Evolutionary conservation across 2,113 vertebrate genomes (phyloP), one percentile per base, ranked within the genome.

Genomic region (Pedionomus torquatus): DNA sequence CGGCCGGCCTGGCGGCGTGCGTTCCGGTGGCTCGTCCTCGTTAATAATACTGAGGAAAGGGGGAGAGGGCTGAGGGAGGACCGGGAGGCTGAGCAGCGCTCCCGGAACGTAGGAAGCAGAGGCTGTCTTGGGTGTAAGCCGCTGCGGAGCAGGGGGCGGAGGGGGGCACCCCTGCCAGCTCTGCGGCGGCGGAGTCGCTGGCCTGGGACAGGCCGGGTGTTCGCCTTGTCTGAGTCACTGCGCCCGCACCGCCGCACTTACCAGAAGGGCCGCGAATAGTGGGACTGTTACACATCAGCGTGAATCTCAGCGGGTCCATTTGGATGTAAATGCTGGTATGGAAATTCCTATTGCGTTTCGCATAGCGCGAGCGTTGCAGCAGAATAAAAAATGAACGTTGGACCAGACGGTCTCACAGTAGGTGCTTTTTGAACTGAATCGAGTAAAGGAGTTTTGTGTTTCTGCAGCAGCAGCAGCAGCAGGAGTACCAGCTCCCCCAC

Each of bases 391-490:
- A 90, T 81, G 91, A 96, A 82, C 79, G 64, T 69, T 93, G 65
- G 90, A 96, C 78, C 90, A 97, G 96, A 90, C 92, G 85, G 87
- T 81, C 85, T 90, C 92, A 65, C 96, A 92, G 88, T 93, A 94
- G 90, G 92, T 88, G 93, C 75, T 94, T 96, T 95, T 92, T 90
- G 93, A 95, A 90, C 78, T 83, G 88, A 86, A 70, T 44, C n/a
- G 72, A 60, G 86, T 55, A 68, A 75, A 91, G 69, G 65, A 94
- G 90, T 92, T 94, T 83, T 88, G 85, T 96, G 94, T 97, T 97
- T 90, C 94, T 89, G 43, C 81, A 63, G 57, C 87, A 69, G 85
- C 94, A 83, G 90, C 81, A 83, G 92, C 87, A 85, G 90, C 64
- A 70, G 81, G 82, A 88, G 68, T 81, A 93, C 87, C 85, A 93